Evolutionary conservation across 1,140 invertebrate species (phyloP), one percentile per base, ranked within the genome.

Genomic region (Drosophila subobscura): DNA sequence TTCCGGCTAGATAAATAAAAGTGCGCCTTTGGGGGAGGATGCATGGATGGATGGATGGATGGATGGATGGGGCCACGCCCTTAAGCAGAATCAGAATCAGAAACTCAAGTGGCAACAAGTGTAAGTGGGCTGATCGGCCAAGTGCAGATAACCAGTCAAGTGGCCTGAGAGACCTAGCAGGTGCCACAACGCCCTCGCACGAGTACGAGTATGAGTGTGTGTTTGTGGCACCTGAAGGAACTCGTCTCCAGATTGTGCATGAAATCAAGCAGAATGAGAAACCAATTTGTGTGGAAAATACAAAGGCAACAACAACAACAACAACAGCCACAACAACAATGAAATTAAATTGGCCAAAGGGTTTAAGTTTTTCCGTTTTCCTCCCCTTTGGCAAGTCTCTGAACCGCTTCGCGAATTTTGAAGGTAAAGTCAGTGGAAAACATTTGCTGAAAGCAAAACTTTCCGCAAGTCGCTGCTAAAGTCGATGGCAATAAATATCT

Each of bases 231-330:
- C 68, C 81, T 86, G 68, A 16, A 61, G 60, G 55, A 86, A 52
- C 63, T 66, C 81, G 68, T 81, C 73, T 81, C 52, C 68, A 86
- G 81, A 71, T 86, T 81, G 81, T 77, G 81, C 77, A 86, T 75
- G 81, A 86, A 85, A 86, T 85, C 81, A 85, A 81, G 77, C 81
- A 85, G 81, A 85, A 86, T 80, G 81, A 74, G 81, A 86, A 85
- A 86, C 68, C 81, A 85, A 85, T 85, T 85, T 85, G 83, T 80
- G 81, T 80, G 77, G 64, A 81, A 85, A 85, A 81, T 58, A 66
- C 74, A 83, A 83, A 78, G 55, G 63, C 63, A 74, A 29, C 67
- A 53, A 42, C 16, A 60, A 56, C 61, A 51, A 0, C 12, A n/a
- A 56, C 42, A 57, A 57, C 42, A 47, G 23, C 42, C 14, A 29